phyloP scores from a whole-genome alignment of 64 coral and sea anemone species.

The Astreopora myriophthalma region DNA sequence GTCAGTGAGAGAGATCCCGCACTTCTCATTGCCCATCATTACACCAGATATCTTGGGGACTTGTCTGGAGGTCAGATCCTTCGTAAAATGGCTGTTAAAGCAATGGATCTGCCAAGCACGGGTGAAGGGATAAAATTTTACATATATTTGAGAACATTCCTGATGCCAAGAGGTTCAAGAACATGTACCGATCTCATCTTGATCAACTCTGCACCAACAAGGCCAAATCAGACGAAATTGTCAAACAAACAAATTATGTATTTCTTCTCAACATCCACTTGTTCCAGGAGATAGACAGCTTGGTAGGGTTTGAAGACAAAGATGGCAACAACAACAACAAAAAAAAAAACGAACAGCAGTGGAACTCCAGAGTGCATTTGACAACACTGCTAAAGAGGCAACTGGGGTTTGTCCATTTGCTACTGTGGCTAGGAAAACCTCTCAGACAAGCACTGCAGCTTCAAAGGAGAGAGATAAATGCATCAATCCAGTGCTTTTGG shows the following conservation, averaged over 20 bases:
- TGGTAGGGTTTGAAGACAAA: slow-evolving; percentile 58
- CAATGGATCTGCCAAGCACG: slow-evolving; percentile 80
- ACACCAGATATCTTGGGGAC: slow-evolving; percentile 93
- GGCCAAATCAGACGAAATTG: slow-evolving; percentile 80
- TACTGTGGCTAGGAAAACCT: slow-evolving; percentile 62
- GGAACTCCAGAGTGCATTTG: not conserved
- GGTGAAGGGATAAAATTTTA: slow-evolving; percentile 92
- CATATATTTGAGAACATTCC: slow-evolving; percentile 72
- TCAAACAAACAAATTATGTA: slow-evolving; percentile 79
- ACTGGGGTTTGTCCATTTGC: slow-evolving; percentile 80
- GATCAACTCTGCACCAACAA: slow-evolving; percentile 74
- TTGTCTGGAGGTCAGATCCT: slow-evolving; percentile 87
- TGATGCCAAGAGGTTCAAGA: slow-evolving; percentile 91
- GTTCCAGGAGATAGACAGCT: slow-evolving; percentile 87
- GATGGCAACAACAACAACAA: not conserved
- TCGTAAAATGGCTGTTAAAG: slow-evolving; percentile 88
- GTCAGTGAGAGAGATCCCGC: slow-evolving; percentile 78
- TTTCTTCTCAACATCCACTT: slow-evolving; percentile 85
- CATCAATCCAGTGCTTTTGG: slow-evolving; percentile 57
- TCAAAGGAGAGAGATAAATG: not conserved
- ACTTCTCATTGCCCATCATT: slow-evolving; percentile 91
- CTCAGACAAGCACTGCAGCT: not conserved
- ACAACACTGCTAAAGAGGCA: not conserved
- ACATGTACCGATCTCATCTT: slow-evolving; percentile 75
- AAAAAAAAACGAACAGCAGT: slow-evolving; percentile 21